Base-by-base conservation (phyloP, 1,140 invertebrate species). In the Conopomorpha cramerella region DNA sequence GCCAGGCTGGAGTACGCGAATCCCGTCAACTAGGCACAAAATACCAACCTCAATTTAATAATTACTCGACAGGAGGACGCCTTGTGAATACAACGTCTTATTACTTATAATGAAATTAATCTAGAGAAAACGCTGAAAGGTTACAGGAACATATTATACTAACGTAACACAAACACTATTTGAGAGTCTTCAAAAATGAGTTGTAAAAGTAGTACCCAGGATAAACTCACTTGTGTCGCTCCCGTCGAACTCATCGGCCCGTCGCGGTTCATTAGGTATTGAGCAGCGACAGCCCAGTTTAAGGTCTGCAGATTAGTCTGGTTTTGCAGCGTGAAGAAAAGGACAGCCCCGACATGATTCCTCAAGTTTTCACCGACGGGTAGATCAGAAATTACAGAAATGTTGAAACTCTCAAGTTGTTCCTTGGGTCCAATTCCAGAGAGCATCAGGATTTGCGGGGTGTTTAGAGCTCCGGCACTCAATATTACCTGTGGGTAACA, bases 341-440 rank as follows among this genome's bases (percentile, higher is more conserved):
- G 34, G 15, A 70, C 81, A 37, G 70, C 82, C 0, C 84, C 80
- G 0, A 84, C 81, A 41, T 87, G 85, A 51, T 87, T 85, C 8
- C 85, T 85, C 4, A 88, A 51, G 54, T 88, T 88, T 34, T 80
- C 65, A 0, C 87, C 87, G 7, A 89, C 87, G 0, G 81, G 82
- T 12, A 87, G 60, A 46, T 88, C 78, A 15, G 81, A 72, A 1
- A 81, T 55, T 0, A 86, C 73, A 0, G 63, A 66, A 1, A 89
- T 81, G 0, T 80, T 79, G 1, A 84, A 52, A 7, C 84, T 62
- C 27, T 74, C 73, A 38, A 39, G 53, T 46, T 86, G 77, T 8
- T 79, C 60, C 23, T 58, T 74, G 0, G 84, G 81, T 12, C 85
- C 84, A 10, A 87, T 77, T 17, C 86, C 86, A 8, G 83, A 86